These are phyloP conservation scores for Eledone cirrhosa DNA, from an alignment of 2,888 invertebrate species.

Conservation along the genomic window DNA sequence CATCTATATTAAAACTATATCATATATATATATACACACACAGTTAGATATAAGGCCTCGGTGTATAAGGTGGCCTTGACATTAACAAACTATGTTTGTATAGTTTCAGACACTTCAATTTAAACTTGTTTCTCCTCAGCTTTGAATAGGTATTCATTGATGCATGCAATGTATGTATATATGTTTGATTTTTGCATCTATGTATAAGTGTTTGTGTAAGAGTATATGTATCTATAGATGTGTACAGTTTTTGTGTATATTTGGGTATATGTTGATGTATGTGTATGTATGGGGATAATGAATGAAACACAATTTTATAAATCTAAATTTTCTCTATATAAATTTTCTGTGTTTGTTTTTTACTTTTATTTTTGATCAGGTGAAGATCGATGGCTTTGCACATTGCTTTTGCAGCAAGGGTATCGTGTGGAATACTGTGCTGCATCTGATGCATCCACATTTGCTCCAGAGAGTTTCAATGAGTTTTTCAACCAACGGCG, in stretches of 20 bases:
- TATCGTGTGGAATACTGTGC: slow-evolving; percentile 99
- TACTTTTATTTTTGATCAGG: slow-evolving; percentile 68
- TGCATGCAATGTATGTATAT: no score
- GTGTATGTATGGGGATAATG: background rate
- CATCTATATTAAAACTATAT: no score
- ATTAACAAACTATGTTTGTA: no score
- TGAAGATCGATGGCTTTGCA: slow-evolving; percentile 98
- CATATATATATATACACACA: no score
- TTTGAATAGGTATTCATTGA: no score
- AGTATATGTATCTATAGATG: slow-evolving; percentile 20
- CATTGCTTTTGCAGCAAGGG: slow-evolving; percentile 91
- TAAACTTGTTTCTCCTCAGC: no score
- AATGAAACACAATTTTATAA: background rate
- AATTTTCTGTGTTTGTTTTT: background rate
- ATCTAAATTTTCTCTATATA: background rate
- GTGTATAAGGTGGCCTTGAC: no score
- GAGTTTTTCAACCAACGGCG: slow-evolving; percentile 98
- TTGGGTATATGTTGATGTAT: background rate
- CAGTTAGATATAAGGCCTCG: no score
- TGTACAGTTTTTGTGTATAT: background rate
- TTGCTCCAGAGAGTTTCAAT: slow-evolving; percentile 93
- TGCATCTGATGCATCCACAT: slow-evolving; percentile 97
- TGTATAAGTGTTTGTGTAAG: background rate
- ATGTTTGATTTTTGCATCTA: no score
- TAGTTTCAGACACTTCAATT: no score